Base-by-base conservation (phyloP, 1,140 invertebrate genomes). In the Agraylea sexmaculata region DNA sequence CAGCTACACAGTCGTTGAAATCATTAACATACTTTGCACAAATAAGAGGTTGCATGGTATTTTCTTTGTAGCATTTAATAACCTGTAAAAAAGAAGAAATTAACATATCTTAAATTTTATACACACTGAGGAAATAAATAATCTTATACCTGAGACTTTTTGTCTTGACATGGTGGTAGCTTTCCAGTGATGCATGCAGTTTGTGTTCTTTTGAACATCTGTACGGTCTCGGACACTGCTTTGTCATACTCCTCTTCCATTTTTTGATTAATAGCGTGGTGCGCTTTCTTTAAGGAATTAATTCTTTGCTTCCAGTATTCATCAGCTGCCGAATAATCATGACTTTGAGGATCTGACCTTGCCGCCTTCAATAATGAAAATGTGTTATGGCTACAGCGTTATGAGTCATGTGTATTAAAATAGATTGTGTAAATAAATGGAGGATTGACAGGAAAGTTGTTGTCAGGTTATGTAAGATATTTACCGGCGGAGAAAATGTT, bases 211-310 rank as follows among this genome's bases (percentile, higher is more conserved):
- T 45, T 43, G 27, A 49, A 49, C 43, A 49, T 45, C 34, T 45
- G 43, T 20, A 25, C 41, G 11, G 47, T 49, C 21, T 49, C 47
- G 4, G 27, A 28, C n/a, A 61, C 49, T 19, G 70, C 66, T 52
- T 68, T 68, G 23, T 69, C 57, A 45, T 70, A 69, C 46, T 74
- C 70, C 1, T 58, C 43, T n/a, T 70, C 57, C 45, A 74, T 55
- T 18, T 69, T 55, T 6, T 53, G 37, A 45, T 69, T 62, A 27
- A 74, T 64, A 19, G 54, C 51, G 28, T 63, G 56, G 43, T 73
- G 68, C 32, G 56, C 56, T 13, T 59, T 54, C 43, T 74, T 58
- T 23, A 73, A 47, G 28, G 60, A 56, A n/a, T 58, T 46, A n/a
- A 74, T 47, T 15, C 71, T 60, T 15, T 57, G 58, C 16, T 62